Conservation (phyloP, 2,113 vertebrate species). For the Amphilophus citrinellus region DNA sequence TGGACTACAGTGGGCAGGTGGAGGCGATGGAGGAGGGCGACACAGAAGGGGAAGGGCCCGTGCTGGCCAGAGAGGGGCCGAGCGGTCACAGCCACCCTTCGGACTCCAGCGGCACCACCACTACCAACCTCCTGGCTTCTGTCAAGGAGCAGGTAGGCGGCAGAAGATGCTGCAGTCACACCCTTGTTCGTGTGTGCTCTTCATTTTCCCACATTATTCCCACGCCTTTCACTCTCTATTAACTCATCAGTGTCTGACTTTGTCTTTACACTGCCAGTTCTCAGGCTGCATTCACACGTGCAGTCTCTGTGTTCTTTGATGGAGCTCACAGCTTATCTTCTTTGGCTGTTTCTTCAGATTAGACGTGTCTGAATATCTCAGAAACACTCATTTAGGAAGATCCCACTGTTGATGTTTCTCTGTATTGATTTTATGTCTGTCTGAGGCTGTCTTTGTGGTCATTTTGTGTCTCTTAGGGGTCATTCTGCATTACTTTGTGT, state of each 20-base stretch:
- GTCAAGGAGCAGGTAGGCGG: constrained; percentile 79
- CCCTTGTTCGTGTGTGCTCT: not conserved
- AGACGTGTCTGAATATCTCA: not conserved
- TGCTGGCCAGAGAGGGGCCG: constrained; percentile 61
- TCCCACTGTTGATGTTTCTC: not conserved
- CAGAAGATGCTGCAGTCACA: constrained; percentile 39
- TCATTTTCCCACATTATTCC: not conserved
- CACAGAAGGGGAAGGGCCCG: constrained; percentile 59
- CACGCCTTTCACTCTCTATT: not conserved
- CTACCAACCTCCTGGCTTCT: constrained; percentile 76
- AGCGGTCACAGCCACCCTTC: constrained; percentile 35
- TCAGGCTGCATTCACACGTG: constrained; percentile 1
- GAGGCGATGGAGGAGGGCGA: constrained; percentile 71
- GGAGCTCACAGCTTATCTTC: constrained; percentile 5
- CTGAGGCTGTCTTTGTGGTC: not conserved
- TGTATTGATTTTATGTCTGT: not conserved
- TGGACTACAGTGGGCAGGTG: constrained; percentile 29
- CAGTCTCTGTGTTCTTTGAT: not conserved
- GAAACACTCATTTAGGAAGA: not conserved
- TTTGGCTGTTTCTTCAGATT: not conserved
- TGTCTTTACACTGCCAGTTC: not conserved
- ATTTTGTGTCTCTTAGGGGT: not conserved
- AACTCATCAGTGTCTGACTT: not conserved
- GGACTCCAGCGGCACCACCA: constrained; percentile 31
- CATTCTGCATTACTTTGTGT: not conserved